A percentile compares a stretch with the other conserved stretches of the same genome.
Conservation (phyloP, 2,113 vertebrate genomes). For the Riparia riparia region DNA sequence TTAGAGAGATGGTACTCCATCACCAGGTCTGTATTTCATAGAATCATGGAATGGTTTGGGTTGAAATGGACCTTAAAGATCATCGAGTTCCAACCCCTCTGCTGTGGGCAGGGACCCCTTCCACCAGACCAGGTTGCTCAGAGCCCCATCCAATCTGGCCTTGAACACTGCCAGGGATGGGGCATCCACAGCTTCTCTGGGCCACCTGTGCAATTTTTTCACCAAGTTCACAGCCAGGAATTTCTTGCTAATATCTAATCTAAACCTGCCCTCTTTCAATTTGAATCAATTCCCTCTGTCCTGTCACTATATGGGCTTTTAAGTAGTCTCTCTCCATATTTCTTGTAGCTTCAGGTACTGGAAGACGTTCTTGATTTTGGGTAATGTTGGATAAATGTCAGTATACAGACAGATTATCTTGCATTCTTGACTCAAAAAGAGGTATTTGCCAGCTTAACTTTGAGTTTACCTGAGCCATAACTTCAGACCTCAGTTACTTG, state of each 20-base stretch:
- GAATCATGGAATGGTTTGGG: not conserved
- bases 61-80: not conserved
- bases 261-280: not conserved
- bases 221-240: not conserved
- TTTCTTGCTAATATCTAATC: not conserved
- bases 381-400: not conserved
- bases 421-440: not conserved
- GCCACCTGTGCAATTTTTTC: not conserved
- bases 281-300: not conserved
- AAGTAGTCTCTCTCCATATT: no score
- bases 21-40: not conserved
- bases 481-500: not conserved
- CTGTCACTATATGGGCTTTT: not conserved
- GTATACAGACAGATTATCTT: not conserved
- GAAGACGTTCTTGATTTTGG: not conserved
- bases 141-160: not conserved
- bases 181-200: not conserved
- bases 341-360: not conserved
- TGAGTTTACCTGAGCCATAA: not conserved
- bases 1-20: not conserved
- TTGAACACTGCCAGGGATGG: not conserved
- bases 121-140: accelerated
- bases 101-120: accelerated
- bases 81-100: not conserved
- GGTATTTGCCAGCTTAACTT: not conserved